Conservation (phyloP, 2,797 vertebrate genomes). For the Parauchenoglanis punctatus region DNA sequence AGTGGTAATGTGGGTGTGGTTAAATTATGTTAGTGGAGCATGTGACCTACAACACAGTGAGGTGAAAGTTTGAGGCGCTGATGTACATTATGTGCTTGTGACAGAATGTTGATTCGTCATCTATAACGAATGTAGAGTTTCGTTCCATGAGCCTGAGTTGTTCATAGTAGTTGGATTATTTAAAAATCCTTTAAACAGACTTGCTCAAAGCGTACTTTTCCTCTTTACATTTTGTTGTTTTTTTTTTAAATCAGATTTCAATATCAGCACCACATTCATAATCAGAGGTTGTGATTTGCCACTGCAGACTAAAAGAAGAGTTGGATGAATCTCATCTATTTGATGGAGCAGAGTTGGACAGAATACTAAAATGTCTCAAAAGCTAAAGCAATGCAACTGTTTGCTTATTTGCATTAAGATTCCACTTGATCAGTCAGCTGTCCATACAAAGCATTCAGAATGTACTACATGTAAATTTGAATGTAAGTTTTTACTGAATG, state of each 20-base stretch:
- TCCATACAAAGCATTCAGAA: neutral
- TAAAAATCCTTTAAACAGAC: neutral
- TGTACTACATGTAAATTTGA: neutral
- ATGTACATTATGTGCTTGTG: neutral
- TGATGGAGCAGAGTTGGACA: neutral
- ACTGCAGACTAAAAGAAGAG: neutral
- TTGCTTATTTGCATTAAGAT: conserved; percentile 18
- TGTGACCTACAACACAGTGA: neutral
- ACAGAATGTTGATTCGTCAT: neutral
- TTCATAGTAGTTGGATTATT: neutral
- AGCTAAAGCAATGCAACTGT: neutral
- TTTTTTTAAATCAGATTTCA: conserved; percentile 5
- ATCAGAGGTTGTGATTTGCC: neutral
- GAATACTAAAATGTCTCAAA: neutral
- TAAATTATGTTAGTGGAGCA: neutral
- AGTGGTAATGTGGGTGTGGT: neutral
- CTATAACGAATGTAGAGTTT: neutral
- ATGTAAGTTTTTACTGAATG: conserved; percentile 14
- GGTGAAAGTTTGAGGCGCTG: neutral
- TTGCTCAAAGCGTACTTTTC: neutral
- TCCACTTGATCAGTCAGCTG: neutral
- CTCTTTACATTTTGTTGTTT: neutral
- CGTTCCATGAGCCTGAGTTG: neutral
- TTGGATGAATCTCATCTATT: neutral
- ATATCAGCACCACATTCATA: neutral